A percentile compares a stretch with the other conserved stretches of the same genome.
Evolutionary conservation across 2,888 invertebrate genomes (phyloP).

Genomic region (Pemphredon lugubris): DNA sequence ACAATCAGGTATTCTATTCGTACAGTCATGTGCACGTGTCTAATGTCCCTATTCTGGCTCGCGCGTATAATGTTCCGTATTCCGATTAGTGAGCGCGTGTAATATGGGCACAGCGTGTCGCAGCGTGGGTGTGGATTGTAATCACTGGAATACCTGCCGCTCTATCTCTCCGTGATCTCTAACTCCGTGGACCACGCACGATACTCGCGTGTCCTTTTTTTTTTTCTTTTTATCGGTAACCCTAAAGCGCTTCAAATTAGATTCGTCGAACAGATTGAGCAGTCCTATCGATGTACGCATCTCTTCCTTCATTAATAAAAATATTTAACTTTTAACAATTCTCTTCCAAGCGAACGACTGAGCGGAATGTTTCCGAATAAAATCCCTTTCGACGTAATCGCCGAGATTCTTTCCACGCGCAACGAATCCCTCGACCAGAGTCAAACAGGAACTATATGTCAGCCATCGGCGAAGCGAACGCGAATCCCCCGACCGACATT

Average conservation of each 20-base stretch:
- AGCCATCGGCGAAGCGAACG: no score
- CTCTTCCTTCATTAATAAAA: no score
- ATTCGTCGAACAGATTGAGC: no score
- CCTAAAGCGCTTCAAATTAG: no score
- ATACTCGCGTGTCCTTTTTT: conserved; percentile 4
- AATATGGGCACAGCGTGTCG: conserved; percentile 52
- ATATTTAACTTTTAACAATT: no score
- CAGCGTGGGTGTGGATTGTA: conserved; percentile 66
- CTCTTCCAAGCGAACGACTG: no score
- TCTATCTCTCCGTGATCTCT: conserved; percentile 43
- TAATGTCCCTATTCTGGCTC: conserved; percentile 62
- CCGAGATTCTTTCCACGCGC: no score
- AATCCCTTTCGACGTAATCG: no score
- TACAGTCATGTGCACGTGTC: conserved; percentile 56
- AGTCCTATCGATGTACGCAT: no score
- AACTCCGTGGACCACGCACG: conserved; percentile 38
- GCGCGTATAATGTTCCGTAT: conserved; percentile 51
- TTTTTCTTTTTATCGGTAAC: not conserved
- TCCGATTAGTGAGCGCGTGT: conserved; percentile 64
- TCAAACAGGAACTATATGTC: no score
- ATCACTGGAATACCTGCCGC: conserved; percentile 60
- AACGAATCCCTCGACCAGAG: no score
- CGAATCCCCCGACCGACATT: conserved; percentile 15
- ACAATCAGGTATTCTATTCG: conserved; percentile 35
- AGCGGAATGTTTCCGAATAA: no score